Percentiles rank a stretch among this genome's conserved stretches.
phyloP scores from a whole-genome alignment of 2,797 vertebrate genomes.

The Craterocephalus amniculus region DNA sequence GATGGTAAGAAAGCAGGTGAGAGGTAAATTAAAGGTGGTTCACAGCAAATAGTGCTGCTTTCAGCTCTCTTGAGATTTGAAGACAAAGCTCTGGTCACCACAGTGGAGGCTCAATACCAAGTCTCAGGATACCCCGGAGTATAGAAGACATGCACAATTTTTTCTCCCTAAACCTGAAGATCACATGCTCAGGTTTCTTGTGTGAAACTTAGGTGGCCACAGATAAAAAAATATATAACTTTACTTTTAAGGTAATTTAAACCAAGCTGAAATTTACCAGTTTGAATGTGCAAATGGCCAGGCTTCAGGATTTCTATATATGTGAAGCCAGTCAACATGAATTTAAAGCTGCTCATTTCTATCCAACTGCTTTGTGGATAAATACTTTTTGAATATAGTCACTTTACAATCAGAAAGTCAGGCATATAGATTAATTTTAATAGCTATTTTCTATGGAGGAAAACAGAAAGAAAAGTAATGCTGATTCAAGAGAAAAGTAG shows the following conservation, averaged over 20 bases:
- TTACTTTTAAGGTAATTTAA: no score
- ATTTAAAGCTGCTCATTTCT: no score
- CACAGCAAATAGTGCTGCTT: constrained; percentile 14
- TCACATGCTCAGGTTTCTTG: neutral
- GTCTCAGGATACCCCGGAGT: neutral
- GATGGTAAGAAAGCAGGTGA: neutral
- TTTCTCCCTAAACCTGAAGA: neutral
- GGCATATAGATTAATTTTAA: neutral
- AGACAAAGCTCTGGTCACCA: constrained; percentile 13
- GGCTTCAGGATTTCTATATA: no score
- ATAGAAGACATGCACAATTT: neutral
- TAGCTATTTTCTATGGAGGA: no score
- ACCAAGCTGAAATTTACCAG: no score
- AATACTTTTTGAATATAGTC: neutral
- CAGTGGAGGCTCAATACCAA: constrained; percentile 24
- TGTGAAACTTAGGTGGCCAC: neutral
- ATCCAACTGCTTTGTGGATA: no score
- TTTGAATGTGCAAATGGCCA: no score
- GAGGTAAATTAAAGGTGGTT: constrained; percentile 4
- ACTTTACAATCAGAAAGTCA: neutral
- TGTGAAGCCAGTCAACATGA: no score
- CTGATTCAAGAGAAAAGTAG: constrained; percentile 9
- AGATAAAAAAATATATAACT: no score
- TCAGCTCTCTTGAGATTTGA: constrained; percentile 28
- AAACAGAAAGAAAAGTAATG: neutral